These are phyloP conservation scores for Oplegnathus fasciatus DNA, from an alignment of 2,113 vertebrate species.

Conservation along the genomic window DNA sequence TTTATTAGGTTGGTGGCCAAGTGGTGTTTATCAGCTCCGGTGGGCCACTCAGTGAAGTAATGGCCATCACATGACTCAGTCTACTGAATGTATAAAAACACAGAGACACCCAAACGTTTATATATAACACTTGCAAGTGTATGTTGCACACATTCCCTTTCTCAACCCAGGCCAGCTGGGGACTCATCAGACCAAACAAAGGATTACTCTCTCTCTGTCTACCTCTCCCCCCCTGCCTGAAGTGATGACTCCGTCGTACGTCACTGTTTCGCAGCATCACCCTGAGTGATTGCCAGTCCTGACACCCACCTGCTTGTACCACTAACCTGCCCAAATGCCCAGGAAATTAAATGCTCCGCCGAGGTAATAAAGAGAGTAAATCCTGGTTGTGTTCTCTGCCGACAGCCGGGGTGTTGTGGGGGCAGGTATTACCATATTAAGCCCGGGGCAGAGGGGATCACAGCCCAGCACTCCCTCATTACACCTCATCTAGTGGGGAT, in stretches of 20 bases:
- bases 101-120: constrained; percentile 24
- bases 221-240: constrained; percentile 35
- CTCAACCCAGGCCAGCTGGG: constrained; percentile 13
- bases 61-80: constrained; percentile 44
- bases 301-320: constrained; percentile 72
- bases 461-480: constrained; percentile 52
- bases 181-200: constrained; percentile 67
- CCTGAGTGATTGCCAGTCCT: constrained; percentile 82
- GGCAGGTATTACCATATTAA: constrained; percentile 69
- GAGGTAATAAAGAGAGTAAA: constrained; percentile 79
- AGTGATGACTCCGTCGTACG: constrained; percentile 65
- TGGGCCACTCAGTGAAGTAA: constrained; percentile 68
- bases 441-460: constrained; percentile 52
- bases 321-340: constrained; percentile 79
- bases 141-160: background rate
- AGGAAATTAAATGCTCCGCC: constrained; percentile 78
- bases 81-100: constrained; percentile 39
- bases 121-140: constrained; percentile 21
- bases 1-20: constrained; percentile 50
- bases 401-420: constrained; percentile 31
- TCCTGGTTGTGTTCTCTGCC: constrained; percentile 57
- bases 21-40: constrained; percentile 60
- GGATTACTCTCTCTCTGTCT: background rate
- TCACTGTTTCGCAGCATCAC: constrained; percentile 80
- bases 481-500: constrained; percentile 57